Conservation (phyloP, 92 coral and sea anemone genomes). For the Siderastrea siderea region DNA sequence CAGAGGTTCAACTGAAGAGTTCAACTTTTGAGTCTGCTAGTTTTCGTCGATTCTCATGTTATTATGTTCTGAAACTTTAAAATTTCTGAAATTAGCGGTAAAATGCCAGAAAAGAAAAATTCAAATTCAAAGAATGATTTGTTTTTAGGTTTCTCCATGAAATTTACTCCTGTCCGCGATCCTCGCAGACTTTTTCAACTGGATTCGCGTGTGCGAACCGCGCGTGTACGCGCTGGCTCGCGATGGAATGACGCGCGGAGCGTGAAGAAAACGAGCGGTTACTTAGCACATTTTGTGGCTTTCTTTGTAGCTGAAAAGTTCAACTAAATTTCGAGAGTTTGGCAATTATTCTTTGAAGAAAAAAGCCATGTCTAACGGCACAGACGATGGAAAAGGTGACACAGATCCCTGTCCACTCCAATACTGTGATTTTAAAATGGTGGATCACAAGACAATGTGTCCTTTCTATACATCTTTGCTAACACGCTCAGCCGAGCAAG, state of each 20-base stretch:
- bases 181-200: neutral
- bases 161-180: neutral
- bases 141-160: too few species aligned
- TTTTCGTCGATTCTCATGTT: too few species aligned
- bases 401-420: constrained; percentile 97
- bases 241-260: neutral
- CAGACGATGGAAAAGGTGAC: constrained; percentile 89
- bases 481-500: constrained; percentile 85
- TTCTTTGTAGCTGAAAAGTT: neutral
- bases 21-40: too few species aligned
- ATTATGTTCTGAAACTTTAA: too few species aligned
- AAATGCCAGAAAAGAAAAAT: too few species aligned
- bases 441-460: constrained; percentile 94
- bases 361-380: constrained; percentile 21
- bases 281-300: neutral
- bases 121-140: too few species aligned
- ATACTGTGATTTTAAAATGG: constrained; percentile 88
- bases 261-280: constrained; percentile 12
- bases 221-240: neutral
- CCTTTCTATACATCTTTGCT: constrained; percentile 92
- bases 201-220: neutral
- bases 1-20: too few species aligned
- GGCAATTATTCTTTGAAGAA: neutral
- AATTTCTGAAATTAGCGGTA: too few species aligned
- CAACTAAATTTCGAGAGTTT: neutral